These are phyloP conservation scores for Meriones unguiculatus DNA, from an alignment of 2,113 vertebrate species.

Conservation along the genomic window DNA sequence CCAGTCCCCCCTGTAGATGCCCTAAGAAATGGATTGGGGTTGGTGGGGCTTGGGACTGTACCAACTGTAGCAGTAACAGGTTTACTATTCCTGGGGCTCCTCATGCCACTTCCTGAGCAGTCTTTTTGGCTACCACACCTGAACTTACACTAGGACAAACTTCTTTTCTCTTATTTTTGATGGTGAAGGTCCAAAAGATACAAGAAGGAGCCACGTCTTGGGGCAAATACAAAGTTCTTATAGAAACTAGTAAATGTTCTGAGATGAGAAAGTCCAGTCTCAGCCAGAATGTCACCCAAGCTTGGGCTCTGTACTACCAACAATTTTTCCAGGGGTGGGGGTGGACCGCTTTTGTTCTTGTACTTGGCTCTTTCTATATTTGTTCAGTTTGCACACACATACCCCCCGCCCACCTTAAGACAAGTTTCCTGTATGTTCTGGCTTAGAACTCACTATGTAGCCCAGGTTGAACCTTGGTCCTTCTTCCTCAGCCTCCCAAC, in stretches of 20 bases:
- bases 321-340: not conserved
- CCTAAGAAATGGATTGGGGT: not conserved
- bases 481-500: not conserved
- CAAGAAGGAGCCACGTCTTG: not conserved
- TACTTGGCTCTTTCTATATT: not conserved
- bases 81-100: not conserved
- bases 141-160: not conserved
- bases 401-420: not conserved
- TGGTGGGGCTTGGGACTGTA: not conserved
- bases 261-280: not conserved
- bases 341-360: not conserved
- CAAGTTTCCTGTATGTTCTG: not conserved
- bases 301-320: not conserved
- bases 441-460: not conserved
- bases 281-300: not conserved
- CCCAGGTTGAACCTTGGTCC: not conserved
- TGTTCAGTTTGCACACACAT: too few relatives aligned
- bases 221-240: not conserved
- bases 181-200: not conserved
- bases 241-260: not conserved
- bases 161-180: not conserved
- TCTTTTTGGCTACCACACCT: not conserved
- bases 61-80: not conserved
- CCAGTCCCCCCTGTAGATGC: not conserved
- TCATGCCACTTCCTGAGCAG: not conserved